These are phyloP conservation scores for Daubentonia madagascariensis DNA, from an alignment of 2,113 vertebrate genomes.

Conservation along the genomic window DNA sequence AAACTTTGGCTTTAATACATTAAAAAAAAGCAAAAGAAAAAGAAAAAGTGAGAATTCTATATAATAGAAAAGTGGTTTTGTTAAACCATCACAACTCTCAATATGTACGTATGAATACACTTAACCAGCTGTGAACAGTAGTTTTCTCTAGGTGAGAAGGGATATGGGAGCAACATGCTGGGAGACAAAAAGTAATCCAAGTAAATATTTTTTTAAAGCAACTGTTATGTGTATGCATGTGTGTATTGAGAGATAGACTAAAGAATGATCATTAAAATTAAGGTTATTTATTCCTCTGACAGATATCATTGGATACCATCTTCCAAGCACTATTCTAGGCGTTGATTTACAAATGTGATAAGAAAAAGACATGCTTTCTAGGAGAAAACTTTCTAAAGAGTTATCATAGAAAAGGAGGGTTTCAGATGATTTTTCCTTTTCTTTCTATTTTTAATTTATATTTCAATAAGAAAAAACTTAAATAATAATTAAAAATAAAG, in stretches of 20 bases:
- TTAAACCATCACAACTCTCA: not conserved
- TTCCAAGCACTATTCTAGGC: not conserved
- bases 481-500: not conserved
- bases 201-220: not conserved
- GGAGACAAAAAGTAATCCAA: not conserved
- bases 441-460: not conserved
- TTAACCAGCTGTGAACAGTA: not conserved
- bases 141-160: no score
- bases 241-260: not conserved
- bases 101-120: not conserved
- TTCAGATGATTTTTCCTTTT: not conserved
- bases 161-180: not conserved
- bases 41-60: not conserved
- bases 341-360: not conserved
- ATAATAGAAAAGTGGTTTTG: not conserved
- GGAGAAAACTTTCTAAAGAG: not conserved
- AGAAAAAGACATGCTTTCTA: not conserved
- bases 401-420: not conserved
- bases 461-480: not conserved
- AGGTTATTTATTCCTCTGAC: not conserved
- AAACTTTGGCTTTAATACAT: not conserved
- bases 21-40: not conserved
- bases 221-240: not conserved
- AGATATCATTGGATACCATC: not conserved
- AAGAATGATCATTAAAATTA: not conserved